Conservation (phyloP, 2,888 invertebrate species). For the Malacosoma neustria region DNA sequence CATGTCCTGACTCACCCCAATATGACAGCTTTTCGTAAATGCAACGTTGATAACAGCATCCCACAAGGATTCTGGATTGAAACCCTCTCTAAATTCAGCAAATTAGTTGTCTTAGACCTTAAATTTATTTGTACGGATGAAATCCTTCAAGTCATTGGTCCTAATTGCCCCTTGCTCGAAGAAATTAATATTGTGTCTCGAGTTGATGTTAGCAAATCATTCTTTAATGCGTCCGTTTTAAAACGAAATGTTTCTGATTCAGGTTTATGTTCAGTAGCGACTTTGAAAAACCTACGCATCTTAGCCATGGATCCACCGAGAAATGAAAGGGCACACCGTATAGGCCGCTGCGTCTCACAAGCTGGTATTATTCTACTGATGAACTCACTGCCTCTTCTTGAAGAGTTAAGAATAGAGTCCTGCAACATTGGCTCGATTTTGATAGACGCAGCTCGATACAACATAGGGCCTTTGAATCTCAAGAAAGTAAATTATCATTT, state of each 20-base stretch:
- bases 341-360: constrained; percentile 62
- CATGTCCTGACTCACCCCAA: constrained; percentile 57
- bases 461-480: constrained; percentile 54
- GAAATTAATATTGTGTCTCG: constrained; percentile 66
- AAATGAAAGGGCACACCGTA: constrained; percentile 52
- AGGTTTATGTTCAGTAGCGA: constrained; percentile 48
- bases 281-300: constrained; percentile 50
- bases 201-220: constrained; percentile 61
- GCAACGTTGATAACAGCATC: constrained; percentile 58
- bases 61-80: constrained; percentile 57
- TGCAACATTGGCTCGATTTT: constrained; percentile 67
- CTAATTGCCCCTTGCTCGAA: constrained; percentile 49
- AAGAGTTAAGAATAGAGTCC: constrained; percentile 62
- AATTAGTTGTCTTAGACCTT: constrained; percentile 56
- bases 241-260: constrained; percentile 63
- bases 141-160: constrained; percentile 55
- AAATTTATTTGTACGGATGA: constrained; percentile 70
- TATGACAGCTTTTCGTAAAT: constrained; percentile 62
- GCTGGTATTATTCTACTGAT: constrained; percentile 56
- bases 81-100: constrained; percentile 43
- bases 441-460: constrained; percentile 39
- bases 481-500: constrained; percentile 64
- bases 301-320: constrained; percentile 65
- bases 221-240: constrained; percentile 62
- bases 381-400: constrained; percentile 50